Evolutionary conservation across 2,113 vertebrate genomes (phyloP).

Genomic region (mouse (Mus musculus)): GRCm39 chr12:119031501-119032000

Average conservation of each 20-base stretch:
- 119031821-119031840: neutral
- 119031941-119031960: neutral
- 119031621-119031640: neutral
- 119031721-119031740: neutral
- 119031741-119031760: neutral
- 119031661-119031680: neutral
- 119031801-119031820: neutral
- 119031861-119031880: neutral
- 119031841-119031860: neutral
- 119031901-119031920: neutral
- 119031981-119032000: neutral
- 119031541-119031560: neutral
- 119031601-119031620: neutral
- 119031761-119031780: neutral
- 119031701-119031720: neutral
- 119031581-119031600: neutral
- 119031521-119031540: neutral
- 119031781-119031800: neutral
- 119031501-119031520: neutral
- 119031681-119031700: neutral
- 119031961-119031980: neutral
- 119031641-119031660: neutral
- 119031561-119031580: neutral
- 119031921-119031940: neutral
- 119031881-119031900: neutral